Percentiles rank a stretch among this genome's conserved stretches.
phyloP scores from a whole-genome alignment of 2,797 vertebrate genomes.

The Aeoliscus strigatus region DNA sequence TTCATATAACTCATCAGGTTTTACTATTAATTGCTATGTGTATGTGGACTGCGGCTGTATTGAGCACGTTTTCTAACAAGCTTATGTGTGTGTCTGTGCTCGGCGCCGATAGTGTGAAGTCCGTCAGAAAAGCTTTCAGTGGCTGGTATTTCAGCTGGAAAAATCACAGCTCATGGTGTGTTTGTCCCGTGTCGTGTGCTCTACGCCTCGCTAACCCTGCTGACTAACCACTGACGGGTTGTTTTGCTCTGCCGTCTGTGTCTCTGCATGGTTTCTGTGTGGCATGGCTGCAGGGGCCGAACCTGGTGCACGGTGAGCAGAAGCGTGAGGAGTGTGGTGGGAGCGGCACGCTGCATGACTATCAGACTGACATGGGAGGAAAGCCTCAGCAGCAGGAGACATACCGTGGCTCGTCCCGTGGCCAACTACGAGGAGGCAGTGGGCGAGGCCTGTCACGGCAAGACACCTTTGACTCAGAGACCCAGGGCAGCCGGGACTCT shows the following conservation, averaged over 20 bases:
- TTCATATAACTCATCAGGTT: slow-evolving; percentile 8
- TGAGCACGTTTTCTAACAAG: neutral
- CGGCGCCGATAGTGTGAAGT: slow-evolving; percentile 10
- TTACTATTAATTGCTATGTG: neutral
- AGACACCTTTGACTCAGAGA: slow-evolving; percentile 93
- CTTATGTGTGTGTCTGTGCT: neutral
- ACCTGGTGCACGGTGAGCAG: slow-evolving; percentile 87
- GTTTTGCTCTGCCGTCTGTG: slow-evolving; percentile 64
- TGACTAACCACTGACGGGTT: slow-evolving; percentile 55
- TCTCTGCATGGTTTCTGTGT: slow-evolving; percentile 69
- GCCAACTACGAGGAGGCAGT: slow-evolving; percentile 67
- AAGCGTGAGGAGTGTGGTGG: slow-evolving; percentile 78
- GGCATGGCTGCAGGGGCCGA: slow-evolving; percentile 82
- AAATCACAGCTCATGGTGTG: neutral
- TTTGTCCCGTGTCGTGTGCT: neutral
- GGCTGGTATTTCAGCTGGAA: neutral
- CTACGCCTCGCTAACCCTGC: slow-evolving; percentile 39
- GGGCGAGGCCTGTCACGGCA: slow-evolving; percentile 84
- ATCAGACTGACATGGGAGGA: slow-evolving; percentile 75
- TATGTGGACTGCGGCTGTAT: neutral
- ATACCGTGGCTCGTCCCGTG: slow-evolving; percentile 72
- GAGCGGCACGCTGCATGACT: slow-evolving; percentile 77
- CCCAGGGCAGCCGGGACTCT: slow-evolving; percentile 88
- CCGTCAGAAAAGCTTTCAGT: slow-evolving; percentile 7
- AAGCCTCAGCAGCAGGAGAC: slow-evolving; percentile 70